Conservation (phyloP, 2,888 invertebrate genomes). For the Siphlonurus alternatus region DNA sequence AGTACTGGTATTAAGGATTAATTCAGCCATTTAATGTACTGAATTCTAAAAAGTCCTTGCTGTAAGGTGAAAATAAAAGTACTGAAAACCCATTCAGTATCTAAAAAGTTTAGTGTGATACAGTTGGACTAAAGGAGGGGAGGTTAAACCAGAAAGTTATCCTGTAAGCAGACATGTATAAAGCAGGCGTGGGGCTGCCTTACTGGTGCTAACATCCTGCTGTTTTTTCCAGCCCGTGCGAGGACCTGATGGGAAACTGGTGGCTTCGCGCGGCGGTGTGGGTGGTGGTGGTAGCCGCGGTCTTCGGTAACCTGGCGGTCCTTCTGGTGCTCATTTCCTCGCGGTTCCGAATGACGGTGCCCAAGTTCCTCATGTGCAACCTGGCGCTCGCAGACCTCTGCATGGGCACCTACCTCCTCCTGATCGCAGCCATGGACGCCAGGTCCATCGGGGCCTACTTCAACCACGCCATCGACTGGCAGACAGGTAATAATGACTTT, state of each 20-base stretch:
- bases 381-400: constrained; percentile 78
- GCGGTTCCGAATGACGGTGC: constrained; percentile 31
- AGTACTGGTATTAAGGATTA: too few relatives aligned
- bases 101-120: too few relatives aligned
- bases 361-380: constrained; percentile 61
- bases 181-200: too few relatives aligned
- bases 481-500: constrained; percentile 43
- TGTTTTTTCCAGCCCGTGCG: constrained; percentile 70
- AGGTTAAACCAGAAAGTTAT: too few relatives aligned
- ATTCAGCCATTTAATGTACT: too few relatives aligned
- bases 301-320: constrained; percentile 69
- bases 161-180: too few relatives aligned
- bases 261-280: constrained; percentile 69
- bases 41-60: too few relatives aligned
- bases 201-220: too few relatives aligned
- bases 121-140: too few relatives aligned
- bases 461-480: constrained; percentile 83
- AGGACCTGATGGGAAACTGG: constrained; percentile 72
- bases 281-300: constrained; percentile 66
- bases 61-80: too few relatives aligned
- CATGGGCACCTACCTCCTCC: constrained; percentile 66
- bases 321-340: constrained; percentile 56
- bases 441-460: constrained; percentile 75
- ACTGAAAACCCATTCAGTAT: too few relatives aligned
- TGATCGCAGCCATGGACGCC: constrained; percentile 69